Evolutionary conservation across 1,140 invertebrate species (phyloP).

Genomic region (Sitobion miscanthi): DNA sequence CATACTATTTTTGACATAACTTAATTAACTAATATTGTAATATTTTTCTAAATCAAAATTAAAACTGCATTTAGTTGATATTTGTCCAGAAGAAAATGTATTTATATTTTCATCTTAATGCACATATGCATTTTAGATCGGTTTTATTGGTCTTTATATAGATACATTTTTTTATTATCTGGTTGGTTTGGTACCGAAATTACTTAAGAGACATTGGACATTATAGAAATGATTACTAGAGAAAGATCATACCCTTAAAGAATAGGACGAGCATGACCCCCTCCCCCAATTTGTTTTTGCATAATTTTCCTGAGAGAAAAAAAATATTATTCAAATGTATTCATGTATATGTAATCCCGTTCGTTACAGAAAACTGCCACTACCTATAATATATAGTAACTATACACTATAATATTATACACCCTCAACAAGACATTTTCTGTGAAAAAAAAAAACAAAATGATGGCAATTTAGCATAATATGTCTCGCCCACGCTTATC

Average conservation of each 20-base stretch:
- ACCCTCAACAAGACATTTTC: neutral
- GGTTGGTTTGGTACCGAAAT: neutral
- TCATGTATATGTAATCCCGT: conserved; percentile 15
- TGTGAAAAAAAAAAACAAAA: neutral
- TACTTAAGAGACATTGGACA: neutral
- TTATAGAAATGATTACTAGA: neutral
- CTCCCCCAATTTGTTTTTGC: neutral
- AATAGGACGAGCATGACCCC: neutral
- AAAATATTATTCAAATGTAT: neutral
- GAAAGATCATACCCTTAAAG: neutral
- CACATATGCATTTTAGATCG: neutral
- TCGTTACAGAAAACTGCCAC: neutral
- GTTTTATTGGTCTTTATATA: neutral
- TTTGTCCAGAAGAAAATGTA: neutral
- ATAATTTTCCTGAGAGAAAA: neutral
- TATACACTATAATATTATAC: neutral
- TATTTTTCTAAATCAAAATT: neutral
- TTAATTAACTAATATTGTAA: too few species aligned
- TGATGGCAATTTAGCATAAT: neutral
- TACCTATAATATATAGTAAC: conserved; percentile 9
- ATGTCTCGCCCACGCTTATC: neutral
- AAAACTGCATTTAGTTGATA: neutral
- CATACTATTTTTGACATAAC: neutral
- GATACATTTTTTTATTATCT: neutral
- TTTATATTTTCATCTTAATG: neutral